Evolutionary conservation across 2,888 invertebrate genomes (phyloP), one percentile per base, ranked within the genome.

Genomic region (Anodontia alba): DNA sequence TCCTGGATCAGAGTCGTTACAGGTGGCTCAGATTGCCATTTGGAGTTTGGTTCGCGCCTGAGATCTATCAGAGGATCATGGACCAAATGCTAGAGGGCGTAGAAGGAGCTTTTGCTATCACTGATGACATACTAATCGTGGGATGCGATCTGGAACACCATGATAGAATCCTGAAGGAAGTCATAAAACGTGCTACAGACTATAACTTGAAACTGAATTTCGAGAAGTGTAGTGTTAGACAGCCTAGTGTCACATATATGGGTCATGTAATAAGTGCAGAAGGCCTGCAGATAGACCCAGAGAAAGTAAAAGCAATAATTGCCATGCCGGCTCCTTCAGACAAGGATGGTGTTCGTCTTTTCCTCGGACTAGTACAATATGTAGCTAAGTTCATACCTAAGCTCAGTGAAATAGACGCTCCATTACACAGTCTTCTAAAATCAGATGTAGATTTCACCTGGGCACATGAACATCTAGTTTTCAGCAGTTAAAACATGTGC

Each of bases 61-160:
- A 89, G 77, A 82, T 86, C 20, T 88, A 73, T 38, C 85, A 85
- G 62, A 66, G 81, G 1, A 84, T 86, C 31, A 86, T 88, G 86
- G 84, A 86, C 29, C 49, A 87, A 20, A 84, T 83, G 84, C 46
- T 84, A 8, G 73, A 77, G 72, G 86, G 81, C 29, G 79, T 84
- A 17, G 70, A 78, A 23, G 84, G 88, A 17, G 82, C 79, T 23
- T 68, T 62, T 46, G 83, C 84, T 15, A 86, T 87, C 1, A 85
- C 84, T 29, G 84, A 86, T 78, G 87, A 83, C 62, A 86, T 87
- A 46, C 76, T 88, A 0, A 83, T 87, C 1, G 86, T 79, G 3
- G 86, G 81, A 10, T 49, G 57, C 15, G 79, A 81, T 46, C 29
- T 83, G 17, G 86, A 90, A 42, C 85, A 87, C 1, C 83, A 86